Evolutionary conservation across 2,888 invertebrate species (phyloP), one percentile per base, ranked within the genome.

Genomic region (Rosalia funebris): DNA sequence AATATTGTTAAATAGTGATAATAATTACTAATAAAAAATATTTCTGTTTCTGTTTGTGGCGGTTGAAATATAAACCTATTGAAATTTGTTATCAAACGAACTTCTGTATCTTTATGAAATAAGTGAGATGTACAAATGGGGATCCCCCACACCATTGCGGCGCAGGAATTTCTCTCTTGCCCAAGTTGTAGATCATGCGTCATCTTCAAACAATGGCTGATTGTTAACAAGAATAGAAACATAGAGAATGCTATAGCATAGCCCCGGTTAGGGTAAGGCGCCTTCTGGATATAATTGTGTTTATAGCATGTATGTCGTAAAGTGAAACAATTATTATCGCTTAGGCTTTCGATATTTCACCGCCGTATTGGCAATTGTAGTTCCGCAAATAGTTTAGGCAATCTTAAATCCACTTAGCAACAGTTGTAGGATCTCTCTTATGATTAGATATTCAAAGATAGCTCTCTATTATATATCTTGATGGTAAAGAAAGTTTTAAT

Each of bases 291-390:
- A 72, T 79, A 79, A 79, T 80, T 73, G 79, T 79, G 78, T 78
- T 79, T 79, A 79, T 78, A 32, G 47, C 75, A 68, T 78, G 79
- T 77, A 79, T 71, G 76, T 70, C 73, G 70, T 77, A 78, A 78
- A 79, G 75, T 76, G 74, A 74, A 76, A 77, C 79, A 78, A 79
- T 80, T 79, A 80, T 77, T 73, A 77, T 77, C 75, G 77, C 76
- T 78, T 78, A 78, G 77, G 77, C 76, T 75, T 74, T 77, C 77
- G 75, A 79, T 80, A 79, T 77, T 77, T 80, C 77, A 77, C 77
- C 75, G 72, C 76, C 67, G 62, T 75, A 76, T 76, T 71, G 75
- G 75, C 75, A 72, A 76, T 76, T 75, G 73, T 74, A 71, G 74
- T 70, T 70, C 79, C 79, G 75, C 80, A 80, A 80, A 80, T 79